Base-by-base conservation (phyloP, 2,113 vertebrate species). In the Cryptoleucopteryx plumbea region DNA sequence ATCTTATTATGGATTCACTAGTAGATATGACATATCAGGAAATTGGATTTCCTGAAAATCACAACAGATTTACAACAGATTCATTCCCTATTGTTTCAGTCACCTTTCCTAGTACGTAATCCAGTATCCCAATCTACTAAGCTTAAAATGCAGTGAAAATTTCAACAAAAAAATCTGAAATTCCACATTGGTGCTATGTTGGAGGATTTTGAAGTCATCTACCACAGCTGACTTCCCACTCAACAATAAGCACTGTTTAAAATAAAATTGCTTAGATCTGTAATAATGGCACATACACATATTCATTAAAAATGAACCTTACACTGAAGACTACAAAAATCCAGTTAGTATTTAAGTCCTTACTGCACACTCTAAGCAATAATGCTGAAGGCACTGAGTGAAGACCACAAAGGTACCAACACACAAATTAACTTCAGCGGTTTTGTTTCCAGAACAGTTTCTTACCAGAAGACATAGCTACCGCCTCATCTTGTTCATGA, bases 401-500 rank as follows among this genome's bases (percentile, higher is more conserved):
- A 86, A 72, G 45, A 72, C 18, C 38, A 86, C 71, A 68, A 43
- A 91, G 36, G 38, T 29, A 53, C 2, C 2, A 2, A 67, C 11
- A 45, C 3, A 62, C 3, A 81, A 80, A 56, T 21, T 73, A 56
- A 59, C 8, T 4, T 23, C 2, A 81, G 36, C 26, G 63, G 45
- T 52, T 78, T 63, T 61, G 9, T 14, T 87, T 72, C 25, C 43
- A 70, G 32, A 68, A 85, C 7, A 62, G 82, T 61, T 81, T 85
- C 98, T 96, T 98, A 99, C 99, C 99, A 98, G 98, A 95, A 71
- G 96, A 88, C 61, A 98, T 91, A 53, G 96, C n/a, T 6, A 95
- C 68, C 59, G 98, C 98, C 61, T 98, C 99, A 88, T 97, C 98
- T 90, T 98, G 98, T 96, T 99, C 99, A 16, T 98, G 98, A 91